A percentile compares a stretch with the other conserved stretches of the same genome.
These are phyloP conservation scores for Hiodon alosoides DNA, from an alignment of 2,113 vertebrate genomes.

Conservation along the genomic window DNA sequence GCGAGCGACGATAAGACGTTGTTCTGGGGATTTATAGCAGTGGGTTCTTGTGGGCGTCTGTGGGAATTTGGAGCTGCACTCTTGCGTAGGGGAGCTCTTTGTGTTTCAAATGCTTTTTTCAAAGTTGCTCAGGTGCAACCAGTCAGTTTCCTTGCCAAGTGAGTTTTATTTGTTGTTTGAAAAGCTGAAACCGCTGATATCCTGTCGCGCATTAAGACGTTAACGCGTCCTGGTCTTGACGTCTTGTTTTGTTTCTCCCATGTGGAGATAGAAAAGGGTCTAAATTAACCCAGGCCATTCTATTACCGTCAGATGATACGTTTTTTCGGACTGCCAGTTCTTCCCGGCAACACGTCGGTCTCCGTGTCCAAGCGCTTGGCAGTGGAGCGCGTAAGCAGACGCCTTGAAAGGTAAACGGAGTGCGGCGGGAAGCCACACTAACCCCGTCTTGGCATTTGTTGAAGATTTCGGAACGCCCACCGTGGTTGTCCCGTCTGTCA, in stretches of 20 bases:
- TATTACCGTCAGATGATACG: too few relatives aligned
- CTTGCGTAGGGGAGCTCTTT: neutral
- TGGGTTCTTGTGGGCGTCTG: neutral
- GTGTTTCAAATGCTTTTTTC: neutral
- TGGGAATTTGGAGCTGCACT: neutral
- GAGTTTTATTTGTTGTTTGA: neutral
- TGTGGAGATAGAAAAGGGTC: neutral
- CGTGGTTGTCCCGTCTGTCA: too few relatives aligned
- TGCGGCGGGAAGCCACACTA: too few relatives aligned
- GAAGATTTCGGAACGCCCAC: too few relatives aligned
- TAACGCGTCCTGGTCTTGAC: neutral
- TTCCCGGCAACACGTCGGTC: too few relatives aligned
- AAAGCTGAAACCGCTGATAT: neutral
- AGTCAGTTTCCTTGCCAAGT: neutral
- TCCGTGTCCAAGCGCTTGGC: too few relatives aligned
- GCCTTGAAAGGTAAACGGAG: too few relatives aligned
- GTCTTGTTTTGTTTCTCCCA: neutral
- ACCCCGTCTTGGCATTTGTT: too few relatives aligned
- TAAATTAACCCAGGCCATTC: neutral
- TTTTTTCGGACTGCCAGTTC: too few relatives aligned
- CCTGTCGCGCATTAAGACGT: neutral
- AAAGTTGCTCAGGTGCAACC: neutral
- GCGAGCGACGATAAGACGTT: neutral
- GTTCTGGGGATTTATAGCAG: neutral
- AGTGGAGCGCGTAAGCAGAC: too few relatives aligned